These are phyloP conservation scores for Drosophila pullipes DNA, from an alignment of 2,888 invertebrate species.

Conservation along the genomic window DNA sequence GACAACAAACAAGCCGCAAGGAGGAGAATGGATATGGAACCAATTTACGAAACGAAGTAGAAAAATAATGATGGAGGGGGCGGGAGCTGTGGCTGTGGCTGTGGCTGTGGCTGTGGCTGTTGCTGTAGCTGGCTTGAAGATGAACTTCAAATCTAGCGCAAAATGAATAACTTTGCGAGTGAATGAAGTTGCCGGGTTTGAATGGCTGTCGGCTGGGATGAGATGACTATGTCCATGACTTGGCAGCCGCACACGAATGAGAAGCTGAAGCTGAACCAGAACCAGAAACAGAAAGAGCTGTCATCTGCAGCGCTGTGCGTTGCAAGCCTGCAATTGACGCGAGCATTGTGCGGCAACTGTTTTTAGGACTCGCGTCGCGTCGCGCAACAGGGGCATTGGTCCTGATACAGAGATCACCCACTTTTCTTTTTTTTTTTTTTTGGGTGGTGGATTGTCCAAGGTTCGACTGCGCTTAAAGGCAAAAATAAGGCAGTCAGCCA, in stretches of 20 bases:
- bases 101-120: slow-evolving; percentile 4
- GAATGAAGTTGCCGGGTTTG: slow-evolving; percentile 43
- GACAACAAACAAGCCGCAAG: slow-evolving; percentile 16
- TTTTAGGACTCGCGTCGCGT: slow-evolving; percentile 63
- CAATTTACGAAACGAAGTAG: slow-evolving; percentile 62
- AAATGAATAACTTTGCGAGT: slow-evolving; percentile 70
- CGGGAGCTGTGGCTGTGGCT: not conserved
- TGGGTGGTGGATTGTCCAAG: slow-evolving; percentile 63
- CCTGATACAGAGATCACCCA: slow-evolving; percentile 42
- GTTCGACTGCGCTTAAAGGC: slow-evolving; percentile 59
- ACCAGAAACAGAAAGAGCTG: slow-evolving; percentile 57
- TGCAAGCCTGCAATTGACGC: slow-evolving; percentile 84
- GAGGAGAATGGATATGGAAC: slow-evolving; percentile 39
- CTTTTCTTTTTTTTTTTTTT: not conserved
- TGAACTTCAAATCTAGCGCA: slow-evolving; percentile 73
- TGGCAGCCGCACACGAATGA: slow-evolving; percentile 31
- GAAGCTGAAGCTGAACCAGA: slow-evolving; percentile 19
- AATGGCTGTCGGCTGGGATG: slow-evolving; percentile 37
- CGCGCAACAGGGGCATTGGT: slow-evolving; percentile 68
- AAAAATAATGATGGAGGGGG: not conserved
- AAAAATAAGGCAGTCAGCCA: slow-evolving; percentile 68
- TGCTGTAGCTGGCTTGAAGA: slow-evolving; percentile 34
- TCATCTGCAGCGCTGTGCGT: slow-evolving; percentile 79
- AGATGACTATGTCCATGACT: slow-evolving; percentile 37
- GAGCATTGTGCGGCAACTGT: slow-evolving; percentile 82